Evolutionary conservation across 2,797 vertebrate species (phyloP).

Genomic region (Odontamblyopus rebecca): DNA sequence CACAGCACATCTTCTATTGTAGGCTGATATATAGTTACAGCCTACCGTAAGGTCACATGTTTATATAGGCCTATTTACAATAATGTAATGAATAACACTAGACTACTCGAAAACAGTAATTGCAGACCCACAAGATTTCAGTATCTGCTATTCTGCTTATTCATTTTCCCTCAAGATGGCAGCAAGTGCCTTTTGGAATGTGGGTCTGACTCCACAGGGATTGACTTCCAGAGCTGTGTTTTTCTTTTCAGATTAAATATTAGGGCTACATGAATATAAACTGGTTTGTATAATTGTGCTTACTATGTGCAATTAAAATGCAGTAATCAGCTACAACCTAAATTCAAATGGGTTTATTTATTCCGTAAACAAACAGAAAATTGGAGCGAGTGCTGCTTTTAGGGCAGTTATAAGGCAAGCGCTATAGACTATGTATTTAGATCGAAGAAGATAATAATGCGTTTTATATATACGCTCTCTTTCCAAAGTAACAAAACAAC

Average conservation of each 20-base stretch:
- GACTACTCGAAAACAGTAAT: neutral
- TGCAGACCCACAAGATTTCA: neutral
- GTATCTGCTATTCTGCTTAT: neutral
- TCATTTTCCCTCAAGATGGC: constrained; percentile 49
- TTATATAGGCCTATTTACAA: too few relatives aligned
- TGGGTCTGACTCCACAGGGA: neutral
- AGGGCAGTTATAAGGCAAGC: neutral
- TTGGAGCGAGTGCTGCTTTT: neutral
- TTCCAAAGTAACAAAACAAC: constrained; percentile 62
- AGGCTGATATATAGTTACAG: neutral
- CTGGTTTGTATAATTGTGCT: neutral
- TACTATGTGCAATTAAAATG: neutral
- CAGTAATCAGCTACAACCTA: neutral
- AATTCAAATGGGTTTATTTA: neutral
- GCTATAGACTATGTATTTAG: neutral
- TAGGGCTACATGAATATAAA: neutral
- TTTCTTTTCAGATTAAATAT: neutral
- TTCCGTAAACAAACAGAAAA: neutral
- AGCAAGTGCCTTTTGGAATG: constrained; percentile 28
- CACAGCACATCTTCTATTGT: constrained; percentile 20
- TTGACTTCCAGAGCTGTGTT: neutral
- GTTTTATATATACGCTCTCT: constrained; percentile 8
- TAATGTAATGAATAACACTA: too few relatives aligned
- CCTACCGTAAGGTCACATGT: too few relatives aligned
- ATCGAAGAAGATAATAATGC: neutral